Percentiles rank a stretch among this genome's conserved stretches.
Evolutionary conservation across 2,113 vertebrate genomes (phyloP).

Genomic region (Cryptomyrus ogoouensis): DNA sequence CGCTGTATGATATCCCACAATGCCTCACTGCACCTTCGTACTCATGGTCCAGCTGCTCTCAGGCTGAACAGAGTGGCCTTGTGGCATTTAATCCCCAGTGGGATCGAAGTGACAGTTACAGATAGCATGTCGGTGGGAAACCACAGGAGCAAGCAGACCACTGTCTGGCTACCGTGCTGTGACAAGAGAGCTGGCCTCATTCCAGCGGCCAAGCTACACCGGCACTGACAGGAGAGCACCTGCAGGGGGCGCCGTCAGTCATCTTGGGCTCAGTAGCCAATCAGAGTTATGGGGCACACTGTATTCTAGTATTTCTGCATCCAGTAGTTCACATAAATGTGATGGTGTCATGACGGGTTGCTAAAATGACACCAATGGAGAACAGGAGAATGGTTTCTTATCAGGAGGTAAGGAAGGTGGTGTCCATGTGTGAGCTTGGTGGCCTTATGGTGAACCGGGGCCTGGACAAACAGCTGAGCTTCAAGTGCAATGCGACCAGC

Average conservation of each 20-base stretch:
- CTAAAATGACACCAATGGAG: not conserved
- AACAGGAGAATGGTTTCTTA: not conserved
- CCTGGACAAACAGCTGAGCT: conserved; percentile 83
- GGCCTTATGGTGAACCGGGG: conserved; percentile 55
- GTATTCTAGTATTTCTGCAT: not conserved
- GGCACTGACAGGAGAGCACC: not conserved
- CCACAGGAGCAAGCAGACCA: not conserved
- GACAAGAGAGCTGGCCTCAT: not conserved
- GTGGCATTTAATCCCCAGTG: not conserved
- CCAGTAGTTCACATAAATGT: not conserved
- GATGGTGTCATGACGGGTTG: not conserved
- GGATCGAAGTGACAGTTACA: not conserved
- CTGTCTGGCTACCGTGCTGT: not conserved
- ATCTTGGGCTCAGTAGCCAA: not conserved
- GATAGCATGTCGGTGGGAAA: not conserved
- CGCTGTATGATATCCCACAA: not conserved
- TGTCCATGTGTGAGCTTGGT: conserved; percentile 55
- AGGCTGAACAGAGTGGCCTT: conserved; percentile 10
- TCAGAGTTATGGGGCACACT: not conserved
- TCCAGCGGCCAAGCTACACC: not conserved
- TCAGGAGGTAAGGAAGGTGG: not conserved
- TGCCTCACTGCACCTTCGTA: not conserved
- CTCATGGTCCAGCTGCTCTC: not conserved
- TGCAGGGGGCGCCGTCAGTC: not conserved
- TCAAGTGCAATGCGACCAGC: conserved; percentile 89